A percentile compares a stretch with the other conserved stretches of the same genome.
Evolutionary conservation across 1,140 invertebrate genomes (phyloP).

Genomic region (Scaptodrosophila lebanonensis): DNA sequence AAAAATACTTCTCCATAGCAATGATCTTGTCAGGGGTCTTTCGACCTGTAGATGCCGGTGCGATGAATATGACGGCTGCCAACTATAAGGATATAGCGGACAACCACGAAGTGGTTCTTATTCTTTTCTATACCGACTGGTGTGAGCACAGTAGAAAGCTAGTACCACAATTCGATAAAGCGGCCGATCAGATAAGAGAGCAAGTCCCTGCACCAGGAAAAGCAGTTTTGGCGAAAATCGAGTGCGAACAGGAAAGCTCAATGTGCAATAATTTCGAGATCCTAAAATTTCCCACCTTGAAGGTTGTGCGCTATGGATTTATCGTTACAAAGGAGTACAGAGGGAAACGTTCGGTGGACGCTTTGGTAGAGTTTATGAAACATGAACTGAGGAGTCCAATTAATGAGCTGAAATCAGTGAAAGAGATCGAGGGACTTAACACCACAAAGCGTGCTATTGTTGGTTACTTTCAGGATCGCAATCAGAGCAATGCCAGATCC

Average conservation of each 20-base stretch:
- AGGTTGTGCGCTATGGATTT: slow-evolving; percentile 94
- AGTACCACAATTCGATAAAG: slow-evolving; percentile 96
- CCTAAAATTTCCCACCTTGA: slow-evolving; percentile 98
- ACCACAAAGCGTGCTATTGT: slow-evolving; percentile 94
- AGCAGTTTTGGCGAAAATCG: slow-evolving; percentile 95
- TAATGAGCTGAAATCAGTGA: slow-evolving; percentile 84
- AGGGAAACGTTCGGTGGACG: slow-evolving; percentile 83
- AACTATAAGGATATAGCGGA: slow-evolving; percentile 78
- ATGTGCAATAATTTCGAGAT: slow-evolving; percentile 93
- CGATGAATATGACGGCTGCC: neutral
- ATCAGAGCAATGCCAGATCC: slow-evolving; percentile 86
- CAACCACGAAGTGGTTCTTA: slow-evolving; percentile 95
- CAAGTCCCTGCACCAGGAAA: slow-evolving; percentile 87
- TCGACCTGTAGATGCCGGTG: neutral
- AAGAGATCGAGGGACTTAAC: slow-evolving; percentile 86
- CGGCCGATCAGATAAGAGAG: slow-evolving; percentile 85
- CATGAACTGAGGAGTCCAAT: slow-evolving; percentile 95
- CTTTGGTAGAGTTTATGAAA: slow-evolving; percentile 90
- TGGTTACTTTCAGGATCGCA: slow-evolving; percentile 91
- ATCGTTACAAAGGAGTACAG: slow-evolving; percentile 95
- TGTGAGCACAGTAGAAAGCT: slow-evolving; percentile 95
- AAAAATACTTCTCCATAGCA: no score
- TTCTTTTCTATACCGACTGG: slow-evolving; percentile 99
- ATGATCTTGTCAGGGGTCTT: no score
- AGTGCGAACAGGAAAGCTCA: slow-evolving; percentile 92